Conservation (phyloP, 2,113 vertebrate species). For the Gadus chalcogrammus region DNA sequence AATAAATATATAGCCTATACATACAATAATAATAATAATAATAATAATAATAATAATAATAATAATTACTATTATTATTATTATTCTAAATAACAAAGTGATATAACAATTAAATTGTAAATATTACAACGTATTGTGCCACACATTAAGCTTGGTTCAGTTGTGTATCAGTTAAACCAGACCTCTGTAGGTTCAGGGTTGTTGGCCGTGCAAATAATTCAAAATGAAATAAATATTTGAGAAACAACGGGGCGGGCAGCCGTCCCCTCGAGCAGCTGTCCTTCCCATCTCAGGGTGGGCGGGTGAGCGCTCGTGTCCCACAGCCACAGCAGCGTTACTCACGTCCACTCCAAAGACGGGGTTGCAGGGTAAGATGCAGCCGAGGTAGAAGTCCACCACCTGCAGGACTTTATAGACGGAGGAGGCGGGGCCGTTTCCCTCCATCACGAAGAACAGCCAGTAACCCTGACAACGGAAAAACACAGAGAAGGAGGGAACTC, state of each 20-base stretch:
- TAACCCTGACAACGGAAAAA: slow-evolving; percentile 50
- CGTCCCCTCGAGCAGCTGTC: too few relatives aligned
- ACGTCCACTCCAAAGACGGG: slow-evolving; percentile 64
- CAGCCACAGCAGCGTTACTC: slow-evolving; percentile 29
- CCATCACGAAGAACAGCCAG: slow-evolving; percentile 65
- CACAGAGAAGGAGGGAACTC: too few relatives aligned
- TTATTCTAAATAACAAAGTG: neutral
- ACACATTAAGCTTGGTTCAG: too few relatives aligned
- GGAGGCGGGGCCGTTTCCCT: slow-evolving; percentile 62
- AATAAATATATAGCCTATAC: neutral
- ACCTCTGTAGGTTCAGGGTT: too few relatives aligned
- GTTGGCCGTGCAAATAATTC: too few relatives aligned
- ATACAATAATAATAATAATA: neutral
- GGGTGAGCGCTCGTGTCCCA: too few relatives aligned
- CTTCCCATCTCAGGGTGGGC: too few relatives aligned
- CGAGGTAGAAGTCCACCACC: slow-evolving; percentile 65
- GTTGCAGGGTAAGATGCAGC: slow-evolving; percentile 56
- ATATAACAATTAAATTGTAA: neutral
- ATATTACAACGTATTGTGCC: too few relatives aligned
- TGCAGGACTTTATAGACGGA: slow-evolving; percentile 69
- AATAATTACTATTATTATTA: neutral
- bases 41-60: neutral
- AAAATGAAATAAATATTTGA: too few relatives aligned
- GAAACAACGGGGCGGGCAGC: too few relatives aligned
- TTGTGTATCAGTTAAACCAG: too few relatives aligned